phyloP scores from a whole-genome alignment of 2,888 invertebrate genomes.

The Agrochola lychnidis region DNA sequence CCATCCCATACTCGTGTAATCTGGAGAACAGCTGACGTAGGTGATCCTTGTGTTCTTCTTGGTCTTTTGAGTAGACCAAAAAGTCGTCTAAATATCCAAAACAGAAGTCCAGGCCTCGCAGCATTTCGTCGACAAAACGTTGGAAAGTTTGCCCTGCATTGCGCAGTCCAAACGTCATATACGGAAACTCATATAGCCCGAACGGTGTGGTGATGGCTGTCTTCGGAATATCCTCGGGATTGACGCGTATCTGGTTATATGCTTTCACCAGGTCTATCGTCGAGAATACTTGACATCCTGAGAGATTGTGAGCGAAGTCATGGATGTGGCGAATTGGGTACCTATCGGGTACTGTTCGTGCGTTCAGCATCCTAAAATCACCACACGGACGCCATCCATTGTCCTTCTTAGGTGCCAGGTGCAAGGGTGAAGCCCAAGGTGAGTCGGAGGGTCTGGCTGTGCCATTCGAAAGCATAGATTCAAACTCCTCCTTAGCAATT shows the following conservation, averaged over 20 bases:
- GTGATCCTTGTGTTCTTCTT: neutral
- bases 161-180: neutral
- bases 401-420: neutral
- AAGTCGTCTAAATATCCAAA: neutral
- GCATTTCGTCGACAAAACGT: neutral
- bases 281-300: neutral
- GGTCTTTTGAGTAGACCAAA: neutral
- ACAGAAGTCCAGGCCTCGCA: neutral
- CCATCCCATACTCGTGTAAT: neutral
- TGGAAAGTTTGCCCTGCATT: neutral
- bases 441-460: conserved; percentile 2
- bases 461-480: neutral
- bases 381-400: neutral
- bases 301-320: neutral
- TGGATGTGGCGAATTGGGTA: neutral
- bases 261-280: neutral
- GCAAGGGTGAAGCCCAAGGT: neutral
- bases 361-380: neutral
- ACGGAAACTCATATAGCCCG: neutral
- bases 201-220: neutral
- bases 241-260: neutral
- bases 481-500: neutral
- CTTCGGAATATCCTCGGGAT: neutral
- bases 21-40: neutral
- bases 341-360: neutral